Conservation (phyloP, 1,140 invertebrate species). For the Planococcus citri region DNA sequence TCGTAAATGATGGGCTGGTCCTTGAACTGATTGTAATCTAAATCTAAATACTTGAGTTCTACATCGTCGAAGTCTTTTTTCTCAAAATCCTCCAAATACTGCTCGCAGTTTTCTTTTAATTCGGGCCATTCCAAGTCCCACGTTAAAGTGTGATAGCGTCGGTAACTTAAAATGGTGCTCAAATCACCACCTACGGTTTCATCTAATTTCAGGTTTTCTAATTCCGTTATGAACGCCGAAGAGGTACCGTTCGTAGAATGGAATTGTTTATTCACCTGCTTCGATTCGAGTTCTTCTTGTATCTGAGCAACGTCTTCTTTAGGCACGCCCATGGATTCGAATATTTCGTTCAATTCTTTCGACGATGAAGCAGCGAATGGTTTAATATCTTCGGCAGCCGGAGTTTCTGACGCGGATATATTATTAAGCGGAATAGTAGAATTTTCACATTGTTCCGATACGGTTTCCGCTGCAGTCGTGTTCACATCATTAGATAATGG, state of each 20-base stretch:
- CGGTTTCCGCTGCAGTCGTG: no score
- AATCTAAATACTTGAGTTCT: conserved; percentile 49
- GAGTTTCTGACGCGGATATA: no score
- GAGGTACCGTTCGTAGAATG: neutral
- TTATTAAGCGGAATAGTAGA: no score
- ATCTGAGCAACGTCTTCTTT: neutral
- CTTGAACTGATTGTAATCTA: conserved; percentile 50
- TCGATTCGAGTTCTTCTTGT: neutral
- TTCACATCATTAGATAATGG: no score
- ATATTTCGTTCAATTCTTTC: neutral
- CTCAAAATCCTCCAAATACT: conserved; percentile 45
- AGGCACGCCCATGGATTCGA: neutral
- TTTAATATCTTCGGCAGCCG: no score
- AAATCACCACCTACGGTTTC: conserved; percentile 38
- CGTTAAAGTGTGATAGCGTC: conserved; percentile 47
- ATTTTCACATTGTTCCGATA: no score
- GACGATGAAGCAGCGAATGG: no score
- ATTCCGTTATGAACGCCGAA: neutral
- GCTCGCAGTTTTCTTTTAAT: conserved; percentile 42
- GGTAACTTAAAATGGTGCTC: conserved; percentile 44
- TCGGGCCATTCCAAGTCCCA: conserved; percentile 47
- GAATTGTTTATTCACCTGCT: neutral
- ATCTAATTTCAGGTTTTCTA: neutral
- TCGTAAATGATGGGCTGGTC: conserved; percentile 40
- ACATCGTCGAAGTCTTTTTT: conserved; percentile 42